Percentiles rank a stretch among this genome's conserved stretches.
Evolutionary conservation across 2,113 vertebrate genomes (phyloP).

Genomic region (Odobenus rosmarus): DNA sequence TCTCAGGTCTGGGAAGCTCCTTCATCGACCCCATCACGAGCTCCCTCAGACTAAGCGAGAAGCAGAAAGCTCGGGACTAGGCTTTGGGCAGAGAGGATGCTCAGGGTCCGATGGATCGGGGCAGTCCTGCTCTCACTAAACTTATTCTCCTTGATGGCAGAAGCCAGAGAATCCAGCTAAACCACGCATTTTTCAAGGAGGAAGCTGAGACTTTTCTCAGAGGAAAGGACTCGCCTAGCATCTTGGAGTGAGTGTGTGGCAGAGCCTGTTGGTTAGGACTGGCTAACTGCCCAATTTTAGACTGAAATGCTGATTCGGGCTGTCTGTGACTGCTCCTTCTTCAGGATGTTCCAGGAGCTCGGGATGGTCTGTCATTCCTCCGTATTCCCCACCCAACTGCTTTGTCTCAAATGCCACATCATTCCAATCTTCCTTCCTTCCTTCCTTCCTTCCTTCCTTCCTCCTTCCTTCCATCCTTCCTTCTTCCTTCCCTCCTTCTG

Average conservation of each 20-base stretch:
- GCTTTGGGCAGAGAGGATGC: neutral
- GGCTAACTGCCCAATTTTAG: neutral
- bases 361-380: neutral
- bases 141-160: neutral
- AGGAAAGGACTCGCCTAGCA: neutral
- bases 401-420: neutral
- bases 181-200: neutral
- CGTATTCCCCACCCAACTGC: neutral
- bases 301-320: neutral
- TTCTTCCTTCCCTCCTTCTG: accelerated
- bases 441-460: accelerated
- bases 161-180: neutral
- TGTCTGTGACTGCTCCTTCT: neutral
- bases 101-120: neutral
- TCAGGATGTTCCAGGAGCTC: neutral
- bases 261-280: neutral
- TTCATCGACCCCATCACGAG: neutral
- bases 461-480: accelerated
- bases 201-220: neutral
- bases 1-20: constrained; percentile 4
- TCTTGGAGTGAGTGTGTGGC: neutral
- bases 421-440: neutral
- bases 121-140: neutral
- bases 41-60: neutral
- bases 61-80: neutral